Base-by-base conservation (phyloP, 2,888 invertebrate genomes). In the Callyntrura guangdongensis region DNA sequence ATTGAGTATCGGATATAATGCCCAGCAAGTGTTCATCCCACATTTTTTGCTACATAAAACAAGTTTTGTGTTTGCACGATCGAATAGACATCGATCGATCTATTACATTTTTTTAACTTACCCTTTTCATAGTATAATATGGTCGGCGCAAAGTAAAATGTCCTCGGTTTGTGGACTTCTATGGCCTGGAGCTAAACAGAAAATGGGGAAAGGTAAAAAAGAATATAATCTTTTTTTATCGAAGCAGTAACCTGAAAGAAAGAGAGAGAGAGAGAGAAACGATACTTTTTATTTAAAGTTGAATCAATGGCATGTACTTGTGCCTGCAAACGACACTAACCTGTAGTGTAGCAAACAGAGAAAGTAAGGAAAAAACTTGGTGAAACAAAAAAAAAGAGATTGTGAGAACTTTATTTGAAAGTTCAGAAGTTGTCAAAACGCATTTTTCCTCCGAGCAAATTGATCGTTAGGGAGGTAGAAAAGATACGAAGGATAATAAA, bases 221-320 rank as follows among this genome's bases (percentile, higher is more conserved):
- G 64, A 64, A n/a, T n/a, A 64, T 64, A 25, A 64, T 64, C 64
- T 64, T n/a, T 64, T 64, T 25, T 64, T 59, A 59, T 22, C 22
- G 25, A 25, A 64, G 8, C 12, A 25, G 64, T 25, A 64, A 64
- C 64, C 64, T 64, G 64, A 5, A 25, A 12, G 25, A 64, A 61
- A 59, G 56, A n/a, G n/a, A 4, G 25, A 25, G n/a, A n/a, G n/a
- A n/a, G n/a, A n/a, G n/a, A 25, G 25, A 64, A 4, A 64, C 25
- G n/a, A 9, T n/a, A n/a, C 12, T 17, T 64, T 59, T 25, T 64
- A 64, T 3, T 64, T 25, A 64, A 82, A 84, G 84, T 49, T 69
- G 69, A 64, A 83, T 64, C 83, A 83, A 45, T 8, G 25, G 83
- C 27, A 27, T 49, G 84, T 69, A 69, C 84, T 84, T 64, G n/a